Percentiles rank a stretch among this genome's conserved stretches.
Evolutionary conservation across 2,888 invertebrate genomes (phyloP).

Genomic region (Mactromeris polynyma): DNA sequence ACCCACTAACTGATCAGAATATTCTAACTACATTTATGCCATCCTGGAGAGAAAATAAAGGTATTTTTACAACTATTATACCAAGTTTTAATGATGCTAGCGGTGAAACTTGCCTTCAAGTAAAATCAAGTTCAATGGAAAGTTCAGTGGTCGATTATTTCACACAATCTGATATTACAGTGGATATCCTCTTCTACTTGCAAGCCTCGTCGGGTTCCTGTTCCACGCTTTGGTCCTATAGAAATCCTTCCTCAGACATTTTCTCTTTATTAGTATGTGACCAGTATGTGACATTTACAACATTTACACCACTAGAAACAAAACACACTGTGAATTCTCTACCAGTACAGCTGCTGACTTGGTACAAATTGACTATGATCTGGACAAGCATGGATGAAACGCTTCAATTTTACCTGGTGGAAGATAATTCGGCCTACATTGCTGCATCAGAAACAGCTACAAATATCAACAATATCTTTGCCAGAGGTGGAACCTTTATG

Average conservation of each 20-base stretch:
- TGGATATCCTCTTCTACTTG: conserved; percentile 76
- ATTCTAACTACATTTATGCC: conserved; percentile 71
- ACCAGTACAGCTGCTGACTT: conserved; percentile 59
- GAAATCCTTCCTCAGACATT: conserved; percentile 33
- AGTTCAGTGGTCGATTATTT: conserved; percentile 68
- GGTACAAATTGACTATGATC: conserved; percentile 76
- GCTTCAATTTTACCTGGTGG: conserved; percentile 66
- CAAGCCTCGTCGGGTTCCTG: conserved; percentile 47
- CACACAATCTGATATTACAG: conserved; percentile 68
- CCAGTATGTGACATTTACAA: conserved; percentile 50
- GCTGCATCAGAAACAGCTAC: conserved; percentile 21
- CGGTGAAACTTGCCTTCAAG: conserved; percentile 69
- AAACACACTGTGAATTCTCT: conserved; percentile 53
- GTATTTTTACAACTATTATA: conserved; percentile 57
- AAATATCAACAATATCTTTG: conserved; percentile 47
- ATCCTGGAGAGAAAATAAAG: conserved; percentile 66
- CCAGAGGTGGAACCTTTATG: conserved; percentile 74
- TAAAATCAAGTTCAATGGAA: conserved; percentile 55
- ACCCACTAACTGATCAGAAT: conserved; percentile 59
- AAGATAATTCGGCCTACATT: conserved; percentile 46
- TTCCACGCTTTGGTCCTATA: conserved; percentile 75
- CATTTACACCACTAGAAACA: conserved; percentile 35
- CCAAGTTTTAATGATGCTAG: conserved; percentile 36
- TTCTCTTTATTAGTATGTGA: conserved; percentile 68
- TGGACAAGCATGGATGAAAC: conserved; percentile 66